Evolutionary conservation across 1,140 invertebrate genomes (phyloP).

Genomic region (Drosophila equinoxialis): DNA sequence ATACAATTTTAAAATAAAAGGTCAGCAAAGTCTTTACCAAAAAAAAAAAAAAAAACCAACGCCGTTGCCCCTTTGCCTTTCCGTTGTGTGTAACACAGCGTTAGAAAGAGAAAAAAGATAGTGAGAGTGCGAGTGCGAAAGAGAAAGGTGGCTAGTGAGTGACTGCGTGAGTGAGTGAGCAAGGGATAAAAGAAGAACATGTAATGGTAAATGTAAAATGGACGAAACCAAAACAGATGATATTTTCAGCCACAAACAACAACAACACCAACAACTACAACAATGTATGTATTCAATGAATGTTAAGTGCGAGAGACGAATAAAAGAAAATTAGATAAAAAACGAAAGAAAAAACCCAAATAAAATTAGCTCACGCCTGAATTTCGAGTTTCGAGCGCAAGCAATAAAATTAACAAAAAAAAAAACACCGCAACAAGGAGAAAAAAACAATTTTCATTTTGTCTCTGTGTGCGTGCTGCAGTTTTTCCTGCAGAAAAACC

Average conservation of each 20-base stretch:
- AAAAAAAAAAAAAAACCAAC: constrained; percentile 33
- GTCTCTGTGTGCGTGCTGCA: constrained; percentile 61
- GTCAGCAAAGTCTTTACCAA: constrained; percentile 5
- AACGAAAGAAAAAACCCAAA: constrained; percentile 44
- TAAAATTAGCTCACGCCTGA: constrained; percentile 79
- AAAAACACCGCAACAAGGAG: constrained; percentile 56
- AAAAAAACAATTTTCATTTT: constrained; percentile 71
- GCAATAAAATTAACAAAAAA: constrained; percentile 62
- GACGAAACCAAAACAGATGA: constrained; percentile 23
- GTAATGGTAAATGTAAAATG: constrained; percentile 20
- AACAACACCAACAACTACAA: constrained; percentile 29
- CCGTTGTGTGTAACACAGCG: constrained; percentile 40
- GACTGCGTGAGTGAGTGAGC: neutral
- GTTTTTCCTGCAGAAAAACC: constrained; percentile 54
- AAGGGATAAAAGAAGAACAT: neutral
- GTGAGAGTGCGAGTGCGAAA: constrained; percentile 7
- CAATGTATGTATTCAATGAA: constrained; percentile 70
- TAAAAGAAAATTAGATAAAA: constrained; percentile 77
- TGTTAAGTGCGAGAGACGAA: constrained; percentile 58
- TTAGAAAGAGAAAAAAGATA: neutral
- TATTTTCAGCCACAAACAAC: constrained; percentile 40
- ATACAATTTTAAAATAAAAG: constrained; percentile 37
- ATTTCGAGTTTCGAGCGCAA: constrained; percentile 74
- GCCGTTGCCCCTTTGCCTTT: constrained; percentile 27
- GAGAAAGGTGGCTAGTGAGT: constrained; percentile 6